Percentiles rank a stretch among this genome's conserved stretches.
These are phyloP conservation scores for Plebejus melissa DNA, from an alignment of 2,888 invertebrate genomes.

Conservation along the genomic window DNA sequence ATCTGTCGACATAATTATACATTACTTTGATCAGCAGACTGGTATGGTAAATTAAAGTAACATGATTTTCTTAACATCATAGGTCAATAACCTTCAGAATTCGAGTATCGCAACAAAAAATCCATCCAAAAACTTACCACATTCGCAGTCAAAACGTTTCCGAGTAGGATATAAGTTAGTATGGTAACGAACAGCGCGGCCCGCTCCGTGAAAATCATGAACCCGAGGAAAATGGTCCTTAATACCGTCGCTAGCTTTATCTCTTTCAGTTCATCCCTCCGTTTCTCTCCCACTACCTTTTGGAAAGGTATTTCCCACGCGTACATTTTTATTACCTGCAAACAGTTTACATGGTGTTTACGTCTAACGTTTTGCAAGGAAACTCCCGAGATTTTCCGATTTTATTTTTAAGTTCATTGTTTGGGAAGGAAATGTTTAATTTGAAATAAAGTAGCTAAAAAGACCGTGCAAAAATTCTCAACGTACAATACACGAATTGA, in stretches of 20 bases:
- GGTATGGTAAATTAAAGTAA: background rate
- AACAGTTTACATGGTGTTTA: constrained; percentile 29
- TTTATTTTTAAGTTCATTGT: background rate
- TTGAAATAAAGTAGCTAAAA: background rate
- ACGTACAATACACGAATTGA: background rate
- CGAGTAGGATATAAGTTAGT: constrained; percentile 82
- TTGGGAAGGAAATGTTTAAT: background rate
- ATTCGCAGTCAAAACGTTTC: constrained; percentile 84
- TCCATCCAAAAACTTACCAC: constrained; percentile 82
- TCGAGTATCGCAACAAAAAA: constrained; percentile 42
- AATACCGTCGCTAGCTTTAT: constrained; percentile 81
- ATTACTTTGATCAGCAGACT: no score
- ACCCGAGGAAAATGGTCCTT: constrained; percentile 84
- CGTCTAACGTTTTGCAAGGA: background rate
- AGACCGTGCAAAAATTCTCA: background rate
- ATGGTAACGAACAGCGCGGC: constrained; percentile 88
- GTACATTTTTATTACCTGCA: constrained; percentile 96
- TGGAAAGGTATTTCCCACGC: constrained; percentile 96
- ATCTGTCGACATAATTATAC: no score
- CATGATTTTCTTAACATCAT: background rate
- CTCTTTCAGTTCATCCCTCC: constrained; percentile 78
- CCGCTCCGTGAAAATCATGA: constrained; percentile 89
- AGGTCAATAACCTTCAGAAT: background rate
- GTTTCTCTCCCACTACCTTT: constrained; percentile 84
- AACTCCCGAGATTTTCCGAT: background rate